A percentile compares a stretch with the other conserved stretches of the same genome.
Evolutionary conservation across 1,140 invertebrate genomes (phyloP).

Genomic region (Eufriesea mexicana): DNA sequence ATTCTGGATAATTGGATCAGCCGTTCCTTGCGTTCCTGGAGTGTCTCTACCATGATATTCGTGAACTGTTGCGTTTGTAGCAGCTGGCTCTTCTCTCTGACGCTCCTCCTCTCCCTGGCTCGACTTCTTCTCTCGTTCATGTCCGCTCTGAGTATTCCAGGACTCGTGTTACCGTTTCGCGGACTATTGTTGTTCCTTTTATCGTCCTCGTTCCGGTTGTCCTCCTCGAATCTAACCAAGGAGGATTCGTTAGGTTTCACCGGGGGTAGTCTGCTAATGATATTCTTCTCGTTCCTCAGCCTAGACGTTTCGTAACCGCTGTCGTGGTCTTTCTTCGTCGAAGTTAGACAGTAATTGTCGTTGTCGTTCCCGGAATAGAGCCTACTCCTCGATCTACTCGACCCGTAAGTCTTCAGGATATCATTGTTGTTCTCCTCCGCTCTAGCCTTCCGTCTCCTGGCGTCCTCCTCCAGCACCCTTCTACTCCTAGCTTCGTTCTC

Average conservation of each 20-base stretch:
- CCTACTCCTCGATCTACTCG: constrained; percentile 51
- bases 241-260: constrained; percentile 58
- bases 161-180: constrained; percentile 30
- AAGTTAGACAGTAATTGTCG: constrained; percentile 13
- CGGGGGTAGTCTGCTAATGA: constrained; percentile 47
- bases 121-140: constrained; percentile 74
- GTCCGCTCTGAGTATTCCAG: constrained; percentile 69
- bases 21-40: constrained; percentile 67
- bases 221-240: constrained; percentile 61
- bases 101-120: constrained; percentile 75
- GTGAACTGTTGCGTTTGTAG: constrained; percentile 33
- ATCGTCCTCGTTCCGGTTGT: constrained; percentile 58
- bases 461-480: constrained; percentile 78
- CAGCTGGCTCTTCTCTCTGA: constrained; percentile 59
- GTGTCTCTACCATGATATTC: constrained; percentile 49
- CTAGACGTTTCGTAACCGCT: constrained; percentile 13
- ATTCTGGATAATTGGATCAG: constrained; percentile 62
- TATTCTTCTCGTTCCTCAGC: constrained; percentile 45
- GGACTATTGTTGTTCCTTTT: constrained; percentile 69
- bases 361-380: constrained; percentile 57
- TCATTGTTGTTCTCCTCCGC: constrained; percentile 74
- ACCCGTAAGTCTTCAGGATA: constrained; percentile 47
- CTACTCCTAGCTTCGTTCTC: constrained; percentile 78
- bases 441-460: constrained; percentile 68
- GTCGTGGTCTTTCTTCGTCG: constrained; percentile 39